Conservation (phyloP, 2,113 vertebrate species). For the Pteronura brasiliensis region DNA sequence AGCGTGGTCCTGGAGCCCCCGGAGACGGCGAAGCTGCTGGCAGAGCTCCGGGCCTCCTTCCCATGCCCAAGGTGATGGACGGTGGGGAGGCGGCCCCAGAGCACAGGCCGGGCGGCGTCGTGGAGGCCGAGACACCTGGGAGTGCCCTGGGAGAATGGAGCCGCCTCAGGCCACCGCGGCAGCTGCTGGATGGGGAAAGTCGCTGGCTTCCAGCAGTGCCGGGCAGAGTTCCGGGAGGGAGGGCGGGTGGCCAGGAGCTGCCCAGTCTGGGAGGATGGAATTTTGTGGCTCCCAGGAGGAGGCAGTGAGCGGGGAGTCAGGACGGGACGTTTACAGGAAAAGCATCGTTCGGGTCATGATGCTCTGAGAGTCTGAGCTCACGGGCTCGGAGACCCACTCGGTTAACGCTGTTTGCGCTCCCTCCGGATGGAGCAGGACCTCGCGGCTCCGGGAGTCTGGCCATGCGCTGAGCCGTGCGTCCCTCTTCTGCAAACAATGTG, state of each 20-base stretch:
- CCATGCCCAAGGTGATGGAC: not conserved
- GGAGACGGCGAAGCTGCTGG: not conserved
- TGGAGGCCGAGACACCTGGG: not conserved
- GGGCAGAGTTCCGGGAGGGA: not conserved
- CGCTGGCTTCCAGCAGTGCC: not conserved
- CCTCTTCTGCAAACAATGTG: accelerated
- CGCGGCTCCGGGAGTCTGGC: too few species aligned
- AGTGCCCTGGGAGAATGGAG: accelerated
- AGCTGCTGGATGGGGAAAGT: not conserved
- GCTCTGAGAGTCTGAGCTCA: not conserved
- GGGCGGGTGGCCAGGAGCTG: not conserved
- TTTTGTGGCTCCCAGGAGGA: not conserved
- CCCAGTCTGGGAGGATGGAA: not conserved
- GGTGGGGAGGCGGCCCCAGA: accelerated
- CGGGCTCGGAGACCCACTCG: not conserved
- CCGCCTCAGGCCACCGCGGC: accelerated
- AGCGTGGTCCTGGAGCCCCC: not conserved
- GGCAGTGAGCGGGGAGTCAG: not conserved
- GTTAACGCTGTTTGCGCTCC: not conserved
- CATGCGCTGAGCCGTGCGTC: accelerated
- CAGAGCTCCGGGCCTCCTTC: too few species aligned
- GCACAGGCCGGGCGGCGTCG: not conserved
- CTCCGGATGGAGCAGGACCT: not conserved
- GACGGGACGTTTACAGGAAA: not conserved
- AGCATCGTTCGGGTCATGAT: not conserved